These are phyloP conservation scores for Empis stercorea DNA, from an alignment of 2,888 invertebrate species.

Conservation along the genomic window DNA sequence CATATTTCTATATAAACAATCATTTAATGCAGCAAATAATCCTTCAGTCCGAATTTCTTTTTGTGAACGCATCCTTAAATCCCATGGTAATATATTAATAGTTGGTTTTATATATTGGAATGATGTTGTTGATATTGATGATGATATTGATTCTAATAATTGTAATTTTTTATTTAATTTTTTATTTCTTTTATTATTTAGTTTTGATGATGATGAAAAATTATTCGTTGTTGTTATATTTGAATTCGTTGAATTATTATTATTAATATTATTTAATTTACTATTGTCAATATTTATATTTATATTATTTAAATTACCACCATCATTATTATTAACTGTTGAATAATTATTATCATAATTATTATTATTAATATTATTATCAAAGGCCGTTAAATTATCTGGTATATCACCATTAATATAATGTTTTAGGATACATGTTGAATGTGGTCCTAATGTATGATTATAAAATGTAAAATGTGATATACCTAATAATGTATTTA, in stretches of 20 bases:
- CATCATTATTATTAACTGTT: not conserved
- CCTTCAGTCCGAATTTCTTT: conserved; percentile 87
- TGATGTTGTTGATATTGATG: not conserved
- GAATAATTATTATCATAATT: not conserved
- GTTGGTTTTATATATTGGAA: conserved; percentile 25
- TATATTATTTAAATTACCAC: no score
- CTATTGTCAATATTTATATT: no score
- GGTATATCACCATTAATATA: conserved; percentile 37
- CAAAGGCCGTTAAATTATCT: conserved; percentile 26
- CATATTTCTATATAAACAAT: conserved; percentile 86
- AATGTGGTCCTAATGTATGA: conserved; percentile 68
- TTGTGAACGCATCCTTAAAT: conserved; percentile 74
- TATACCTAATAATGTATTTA: conserved; percentile 71
- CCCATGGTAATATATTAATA: conserved; percentile 41
- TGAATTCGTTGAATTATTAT: not conserved
- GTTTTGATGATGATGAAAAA: not conserved
- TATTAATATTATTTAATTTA: no score
- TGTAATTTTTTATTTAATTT: not conserved
- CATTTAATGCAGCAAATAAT: conserved; percentile 82
- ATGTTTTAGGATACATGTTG: conserved; percentile 60
- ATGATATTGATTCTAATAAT: no score
- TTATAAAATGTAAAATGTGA: conserved; percentile 86
- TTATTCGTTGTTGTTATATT: not conserved
- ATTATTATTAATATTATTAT: conserved; percentile 14
- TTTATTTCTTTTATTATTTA: not conserved